Percentiles rank a stretch among this genome's conserved stretches.
Conservation (phyloP, 1,140 invertebrate genomes). For the Laodelphax striatellus region DNA sequence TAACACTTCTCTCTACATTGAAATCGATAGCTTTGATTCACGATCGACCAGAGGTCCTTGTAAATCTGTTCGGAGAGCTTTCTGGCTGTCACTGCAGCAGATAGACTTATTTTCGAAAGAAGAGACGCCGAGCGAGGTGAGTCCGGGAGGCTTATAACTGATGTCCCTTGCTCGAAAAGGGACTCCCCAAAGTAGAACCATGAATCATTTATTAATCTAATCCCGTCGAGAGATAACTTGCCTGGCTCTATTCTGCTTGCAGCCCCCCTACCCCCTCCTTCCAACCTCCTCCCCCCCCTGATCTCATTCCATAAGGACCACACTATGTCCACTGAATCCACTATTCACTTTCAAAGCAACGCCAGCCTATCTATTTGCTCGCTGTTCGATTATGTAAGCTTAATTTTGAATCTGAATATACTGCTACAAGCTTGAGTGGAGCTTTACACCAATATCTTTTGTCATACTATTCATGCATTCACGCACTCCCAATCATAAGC, state of each 20-base stretch:
- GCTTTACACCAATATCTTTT: too few relatives aligned
- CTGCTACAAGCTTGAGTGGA: too few relatives aligned
- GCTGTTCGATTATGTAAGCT: too few relatives aligned
- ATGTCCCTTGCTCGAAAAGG: neutral
- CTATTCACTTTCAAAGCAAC: neutral
- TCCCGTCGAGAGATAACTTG: neutral
- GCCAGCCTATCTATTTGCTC: neutral
- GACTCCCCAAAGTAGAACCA: neutral
- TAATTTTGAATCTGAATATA: too few relatives aligned
- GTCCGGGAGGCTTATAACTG: neutral
- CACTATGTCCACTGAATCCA: neutral
- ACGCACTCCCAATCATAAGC: too few relatives aligned
- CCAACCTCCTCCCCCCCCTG: neutral
- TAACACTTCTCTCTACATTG: too few relatives aligned
- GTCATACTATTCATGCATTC: too few relatives aligned
- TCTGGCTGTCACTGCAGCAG: too few relatives aligned
- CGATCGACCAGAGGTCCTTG: too few relatives aligned
- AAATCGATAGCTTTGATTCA: too few relatives aligned
- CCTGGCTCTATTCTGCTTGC: neutral
- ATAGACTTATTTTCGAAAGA: neutral
- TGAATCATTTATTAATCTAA: slow-evolving; percentile 3
- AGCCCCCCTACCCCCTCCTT: neutral
- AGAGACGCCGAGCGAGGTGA: neutral
- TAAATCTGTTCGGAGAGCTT: too few relatives aligned
- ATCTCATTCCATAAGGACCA: neutral